Conservation (phyloP, 2,797 vertebrate genomes). For the Molossus molossus region DNA sequence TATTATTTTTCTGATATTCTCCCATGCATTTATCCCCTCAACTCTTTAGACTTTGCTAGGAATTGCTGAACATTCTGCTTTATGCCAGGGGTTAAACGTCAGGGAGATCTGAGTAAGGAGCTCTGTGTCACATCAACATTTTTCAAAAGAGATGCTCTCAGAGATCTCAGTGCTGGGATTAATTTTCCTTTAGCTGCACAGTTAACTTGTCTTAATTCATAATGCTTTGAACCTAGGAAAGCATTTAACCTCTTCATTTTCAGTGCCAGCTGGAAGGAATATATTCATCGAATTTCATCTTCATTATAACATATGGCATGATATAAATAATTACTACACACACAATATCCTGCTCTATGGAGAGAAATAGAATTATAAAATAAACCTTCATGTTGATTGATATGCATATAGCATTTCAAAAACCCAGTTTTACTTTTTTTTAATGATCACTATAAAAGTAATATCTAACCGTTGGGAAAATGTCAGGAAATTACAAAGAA, state of each 20-base stretch:
- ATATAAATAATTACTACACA: constrained; percentile 82
- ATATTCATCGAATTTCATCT: constrained; percentile 67
- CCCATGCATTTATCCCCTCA: constrained; percentile 32
- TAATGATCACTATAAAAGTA: constrained; percentile 28
- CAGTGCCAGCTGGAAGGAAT: constrained; percentile 74
- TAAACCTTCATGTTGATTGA: constrained; percentile 67
- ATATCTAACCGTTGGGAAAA: constrained; percentile 26
- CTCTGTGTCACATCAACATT: neutral
- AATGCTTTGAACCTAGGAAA: constrained; percentile 75
- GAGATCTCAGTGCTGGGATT: constrained; percentile 69
- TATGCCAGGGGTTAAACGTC: constrained; percentile 71
- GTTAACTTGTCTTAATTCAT: constrained; percentile 72
- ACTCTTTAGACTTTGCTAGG: constrained; percentile 54
- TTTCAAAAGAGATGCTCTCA: constrained; percentile 56
- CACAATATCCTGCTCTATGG: constrained; percentile 65
- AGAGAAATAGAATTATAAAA: constrained; percentile 67
- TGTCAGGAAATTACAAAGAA: constrained; percentile 11
- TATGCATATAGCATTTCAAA: neutral
- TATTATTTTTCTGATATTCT: constrained; percentile 59
- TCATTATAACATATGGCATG: constrained; percentile 78
- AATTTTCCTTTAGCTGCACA: constrained; percentile 64
- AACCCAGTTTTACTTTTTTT: neutral
- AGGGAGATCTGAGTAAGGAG: constrained; percentile 57
- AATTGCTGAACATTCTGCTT: constrained; percentile 52
- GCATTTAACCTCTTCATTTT: constrained; percentile 79